Base-by-base conservation (phyloP, 2,113 vertebrate genomes). In the Notarius quadriscutis region DNA sequence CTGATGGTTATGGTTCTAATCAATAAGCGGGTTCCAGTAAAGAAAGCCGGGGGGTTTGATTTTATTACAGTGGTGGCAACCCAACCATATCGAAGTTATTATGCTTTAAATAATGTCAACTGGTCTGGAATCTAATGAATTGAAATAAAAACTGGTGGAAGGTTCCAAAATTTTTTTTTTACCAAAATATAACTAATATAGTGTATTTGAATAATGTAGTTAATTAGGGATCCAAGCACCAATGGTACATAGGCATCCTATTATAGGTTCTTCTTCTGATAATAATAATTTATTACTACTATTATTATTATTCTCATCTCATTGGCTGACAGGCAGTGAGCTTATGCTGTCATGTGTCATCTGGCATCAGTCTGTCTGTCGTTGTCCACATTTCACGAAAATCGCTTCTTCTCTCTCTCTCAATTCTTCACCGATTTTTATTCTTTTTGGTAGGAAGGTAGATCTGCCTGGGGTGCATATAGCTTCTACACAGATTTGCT, bases 201-300 rank as follows among this genome's bases (percentile, higher is more conserved):
- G 41, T 41, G 34, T 34, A 71, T 17, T 17, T 2, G 30, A 30
- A 69, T 27, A 10, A 63, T 63, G 60, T 63, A 12, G 9, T 63
- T 69, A 34, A 71, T 71, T 71, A 71, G 67, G 14, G 67, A 14
- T 71, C 67, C 15, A 71, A 71, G 67, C 67, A 71, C 67, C 67
- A 34, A 17, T 71, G 27, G 67, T 71, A 2, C 63, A 65, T n/a
- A 65, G 22, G 4, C 63, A 65, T 25, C 22, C 25, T 65, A 5
- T n/a, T 34, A 30, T 34, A 71, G 17, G 30, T 17, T 17, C 2
- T 71, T 71, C 14, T 71, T 30, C 27, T 71, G 7, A 71, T 71
- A 34, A 15, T 69, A 17, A 67, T 67, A 5, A 30, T 30, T 30
- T 30, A 30, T 30, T 30, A 69, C 11, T 60, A 60, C 5, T 17